These are phyloP conservation scores for Dendrophyllia cribrosa DNA, from an alignment of 64 coral and sea anemone species.

Conservation along the genomic window DNA sequence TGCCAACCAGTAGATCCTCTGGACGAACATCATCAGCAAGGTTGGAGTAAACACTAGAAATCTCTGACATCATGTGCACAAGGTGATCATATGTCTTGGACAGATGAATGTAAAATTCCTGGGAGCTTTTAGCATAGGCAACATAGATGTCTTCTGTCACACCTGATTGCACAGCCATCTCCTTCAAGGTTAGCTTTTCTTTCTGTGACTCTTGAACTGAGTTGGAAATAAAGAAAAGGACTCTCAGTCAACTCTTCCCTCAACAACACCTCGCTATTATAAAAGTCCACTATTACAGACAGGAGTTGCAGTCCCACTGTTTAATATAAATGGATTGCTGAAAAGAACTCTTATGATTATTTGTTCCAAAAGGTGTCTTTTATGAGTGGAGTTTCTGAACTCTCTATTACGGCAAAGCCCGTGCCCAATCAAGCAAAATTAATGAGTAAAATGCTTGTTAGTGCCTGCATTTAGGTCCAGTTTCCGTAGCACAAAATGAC, in stretches of 20 bases:
- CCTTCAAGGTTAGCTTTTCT: background rate
- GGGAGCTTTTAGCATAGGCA: conserved; percentile 33
- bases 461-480: too few relatives aligned
- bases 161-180: conserved; percentile 9
- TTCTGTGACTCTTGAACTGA: background rate
- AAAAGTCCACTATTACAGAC: too few relatives aligned
- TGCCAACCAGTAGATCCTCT: conserved; percentile 4
- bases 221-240: background rate
- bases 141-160: conserved; percentile 51
- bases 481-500: too few relatives aligned
- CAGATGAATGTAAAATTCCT: conserved; percentile 67
- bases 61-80: conserved; percentile 53
- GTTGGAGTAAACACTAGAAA: conserved; percentile 29
- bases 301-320: too few relatives aligned
- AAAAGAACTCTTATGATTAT: too few relatives aligned
- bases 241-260: background rate
- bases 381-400: too few relatives aligned
- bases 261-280: too few relatives aligned
- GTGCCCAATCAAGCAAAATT: too few relatives aligned
- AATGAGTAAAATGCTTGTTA: too few relatives aligned
- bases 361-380: too few relatives aligned
- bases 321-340: too few relatives aligned
- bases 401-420: too few relatives aligned
- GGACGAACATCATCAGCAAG: conserved; percentile 46
- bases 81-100: conserved; percentile 58